A percentile compares a stretch with the other conserved stretches of the same genome.
Evolutionary conservation across 2,113 vertebrate genomes (phyloP).

Genomic region (Cercocebus atys): DNA sequence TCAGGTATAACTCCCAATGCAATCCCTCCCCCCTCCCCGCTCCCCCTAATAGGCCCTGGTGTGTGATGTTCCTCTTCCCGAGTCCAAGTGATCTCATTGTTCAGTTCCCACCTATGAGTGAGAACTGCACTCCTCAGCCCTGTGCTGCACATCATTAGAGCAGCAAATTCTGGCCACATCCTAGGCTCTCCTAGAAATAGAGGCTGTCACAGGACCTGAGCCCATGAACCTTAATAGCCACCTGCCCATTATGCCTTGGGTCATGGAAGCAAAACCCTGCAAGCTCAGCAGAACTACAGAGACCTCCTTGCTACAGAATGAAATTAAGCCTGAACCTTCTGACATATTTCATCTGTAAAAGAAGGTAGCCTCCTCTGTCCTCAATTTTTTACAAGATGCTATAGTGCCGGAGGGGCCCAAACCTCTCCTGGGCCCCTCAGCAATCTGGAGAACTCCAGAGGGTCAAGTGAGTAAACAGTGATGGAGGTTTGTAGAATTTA

Average conservation of each 20-base stretch:
- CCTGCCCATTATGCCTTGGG: not conserved
- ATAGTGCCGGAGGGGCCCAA: not conserved
- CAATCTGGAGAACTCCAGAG: not conserved
- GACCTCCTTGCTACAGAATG: not conserved
- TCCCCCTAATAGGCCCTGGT: too few relatives aligned
- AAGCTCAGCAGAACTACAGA: not conserved
- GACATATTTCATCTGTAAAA: not conserved
- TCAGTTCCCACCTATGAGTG: too few relatives aligned
- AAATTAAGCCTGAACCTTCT: not conserved
- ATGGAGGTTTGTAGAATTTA: not conserved
- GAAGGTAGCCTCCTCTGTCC: not conserved
- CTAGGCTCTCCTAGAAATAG: not conserved
- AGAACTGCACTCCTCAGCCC: not conserved
- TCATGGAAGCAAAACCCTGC: not conserved
- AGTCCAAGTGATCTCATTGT: too few relatives aligned
- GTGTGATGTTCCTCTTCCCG: too few relatives aligned
- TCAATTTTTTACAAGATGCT: not conserved
- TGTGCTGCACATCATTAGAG: not conserved
- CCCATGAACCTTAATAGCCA: not conserved
- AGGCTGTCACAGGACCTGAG: not conserved
- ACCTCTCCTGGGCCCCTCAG: not conserved
- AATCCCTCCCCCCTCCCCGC: too few relatives aligned
- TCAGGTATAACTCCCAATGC: too few relatives aligned
- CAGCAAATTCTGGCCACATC: not conserved
- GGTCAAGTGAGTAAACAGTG: not conserved